phyloP scores from a whole-genome alignment of 2,113 vertebrate species.

The Gallinago undulata region DNA sequence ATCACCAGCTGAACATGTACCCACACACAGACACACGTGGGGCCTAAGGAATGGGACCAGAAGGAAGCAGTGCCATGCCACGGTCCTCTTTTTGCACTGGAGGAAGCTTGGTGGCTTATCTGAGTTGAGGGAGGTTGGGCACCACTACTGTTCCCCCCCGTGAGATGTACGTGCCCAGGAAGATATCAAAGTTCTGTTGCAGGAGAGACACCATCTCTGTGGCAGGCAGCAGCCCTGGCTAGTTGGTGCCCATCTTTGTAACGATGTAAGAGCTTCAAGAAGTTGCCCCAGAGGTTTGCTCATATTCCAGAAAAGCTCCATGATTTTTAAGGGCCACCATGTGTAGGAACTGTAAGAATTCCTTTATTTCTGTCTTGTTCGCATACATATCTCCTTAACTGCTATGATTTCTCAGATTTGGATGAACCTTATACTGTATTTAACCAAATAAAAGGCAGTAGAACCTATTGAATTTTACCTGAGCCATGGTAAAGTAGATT shows the following conservation, averaged over 20 bases:
- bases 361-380: neutral
- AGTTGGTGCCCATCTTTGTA: neutral
- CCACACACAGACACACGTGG: rapidly evolving
- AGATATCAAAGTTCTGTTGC: neutral
- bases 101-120: neutral
- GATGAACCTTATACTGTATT: neutral
- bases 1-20: rapidly evolving
- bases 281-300: neutral
- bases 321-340: neutral
- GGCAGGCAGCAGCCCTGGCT: neutral
- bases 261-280: neutral
- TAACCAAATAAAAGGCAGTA: neutral
- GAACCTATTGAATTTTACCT: neutral
- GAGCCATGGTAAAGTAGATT: neutral
- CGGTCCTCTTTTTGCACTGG: neutral
- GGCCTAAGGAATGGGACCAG: neutral
- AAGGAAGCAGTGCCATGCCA: rapidly evolving
- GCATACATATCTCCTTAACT: neutral
- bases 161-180: neutral
- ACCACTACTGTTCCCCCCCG: rapidly evolving
- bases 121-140: neutral
- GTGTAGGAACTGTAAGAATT: neutral
- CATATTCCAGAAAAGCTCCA: neutral
- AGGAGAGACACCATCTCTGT: neutral
- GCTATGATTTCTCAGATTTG: neutral